These are phyloP conservation scores for Calliscelio sp. DNA, from an alignment of 2,888 invertebrate genomes.

Conservation along the genomic window DNA sequence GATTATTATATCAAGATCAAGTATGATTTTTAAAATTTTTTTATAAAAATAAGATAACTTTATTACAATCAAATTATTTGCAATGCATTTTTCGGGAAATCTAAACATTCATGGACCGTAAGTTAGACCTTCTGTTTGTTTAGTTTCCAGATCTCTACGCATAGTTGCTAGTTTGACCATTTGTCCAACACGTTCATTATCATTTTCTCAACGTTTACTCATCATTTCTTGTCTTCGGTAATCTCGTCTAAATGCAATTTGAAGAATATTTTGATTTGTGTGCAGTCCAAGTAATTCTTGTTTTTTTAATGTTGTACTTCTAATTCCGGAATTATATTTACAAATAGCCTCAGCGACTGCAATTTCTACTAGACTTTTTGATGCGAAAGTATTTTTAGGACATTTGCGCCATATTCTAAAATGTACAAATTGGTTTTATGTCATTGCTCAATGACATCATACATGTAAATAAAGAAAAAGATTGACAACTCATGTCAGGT, in stretches of 20 bases:
- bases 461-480: not conserved
- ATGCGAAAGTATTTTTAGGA: constrained; percentile 33
- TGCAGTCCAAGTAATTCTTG: constrained; percentile 24
- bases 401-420: constrained; percentile 37
- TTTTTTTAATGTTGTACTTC: not conserved
- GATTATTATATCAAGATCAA: too few species aligned
- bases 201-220: constrained; percentile 11
- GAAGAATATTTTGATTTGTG: not conserved
- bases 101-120: not conserved
- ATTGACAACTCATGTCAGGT: too few species aligned
- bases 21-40: too few species aligned
- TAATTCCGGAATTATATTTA: constrained; percentile 30
- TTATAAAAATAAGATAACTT: not conserved
- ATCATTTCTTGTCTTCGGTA: constrained; percentile 4
- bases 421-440: not conserved
- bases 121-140: not conserved
- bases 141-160: constrained; percentile 15
- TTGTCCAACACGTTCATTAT: constrained; percentile 16
- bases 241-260: constrained; percentile 11
- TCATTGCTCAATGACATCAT: not conserved
- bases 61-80: not conserved
- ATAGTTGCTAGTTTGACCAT: constrained; percentile 21
- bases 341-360: constrained; percentile 42
- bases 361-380: constrained; percentile 33
- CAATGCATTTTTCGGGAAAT: too few species aligned